Evolutionary conservation across 1,140 invertebrate genomes (phyloP).

Genomic region (Musca domestica): DNA sequence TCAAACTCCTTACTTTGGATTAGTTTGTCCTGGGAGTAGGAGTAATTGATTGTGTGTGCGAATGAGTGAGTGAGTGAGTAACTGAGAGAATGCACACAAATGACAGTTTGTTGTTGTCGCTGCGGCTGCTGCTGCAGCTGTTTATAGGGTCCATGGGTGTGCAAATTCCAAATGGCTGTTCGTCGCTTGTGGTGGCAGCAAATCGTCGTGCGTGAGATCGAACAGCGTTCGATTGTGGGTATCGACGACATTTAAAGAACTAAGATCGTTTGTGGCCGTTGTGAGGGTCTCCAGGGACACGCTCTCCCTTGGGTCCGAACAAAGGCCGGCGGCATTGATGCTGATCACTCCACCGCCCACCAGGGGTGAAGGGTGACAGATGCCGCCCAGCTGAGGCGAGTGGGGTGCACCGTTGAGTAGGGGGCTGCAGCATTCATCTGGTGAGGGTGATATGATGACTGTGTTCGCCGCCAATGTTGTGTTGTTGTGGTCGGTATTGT

Average conservation of each 20-base stretch:
- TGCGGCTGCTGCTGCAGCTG: not conserved
- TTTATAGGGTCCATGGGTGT: slow-evolving; percentile 34
- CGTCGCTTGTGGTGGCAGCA: slow-evolving; percentile 45
- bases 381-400: slow-evolving; percentile 39
- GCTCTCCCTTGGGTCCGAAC: slow-evolving; percentile 35
- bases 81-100: too few relatives aligned
- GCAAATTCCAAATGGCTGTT: slow-evolving; percentile 52
- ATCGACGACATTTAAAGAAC: slow-evolving; percentile 41
- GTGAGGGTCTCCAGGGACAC: slow-evolving; percentile 23
- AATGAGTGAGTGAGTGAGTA: too few relatives aligned
- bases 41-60: too few relatives aligned
- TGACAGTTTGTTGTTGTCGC: not conserved
- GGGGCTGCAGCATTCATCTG: not conserved
- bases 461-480: slow-evolving; percentile 4
- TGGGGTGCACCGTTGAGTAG: slow-evolving; percentile 30
- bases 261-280: slow-evolving; percentile 46
- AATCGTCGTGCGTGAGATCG: slow-evolving; percentile 44
- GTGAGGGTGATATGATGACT: slow-evolving; percentile 33
- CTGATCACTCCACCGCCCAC: slow-evolving; percentile 31
- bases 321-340: slow-evolving; percentile 23
- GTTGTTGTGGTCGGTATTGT: not conserved
- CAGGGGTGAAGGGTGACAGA: slow-evolving; percentile 36
- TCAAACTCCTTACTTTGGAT: too few relatives aligned
- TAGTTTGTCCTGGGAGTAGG: too few relatives aligned
- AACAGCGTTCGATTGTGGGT: slow-evolving; percentile 45